phyloP scores from a whole-genome alignment of 2,797 vertebrate genomes.

The Parauchenoglanis ngamensis region DNA sequence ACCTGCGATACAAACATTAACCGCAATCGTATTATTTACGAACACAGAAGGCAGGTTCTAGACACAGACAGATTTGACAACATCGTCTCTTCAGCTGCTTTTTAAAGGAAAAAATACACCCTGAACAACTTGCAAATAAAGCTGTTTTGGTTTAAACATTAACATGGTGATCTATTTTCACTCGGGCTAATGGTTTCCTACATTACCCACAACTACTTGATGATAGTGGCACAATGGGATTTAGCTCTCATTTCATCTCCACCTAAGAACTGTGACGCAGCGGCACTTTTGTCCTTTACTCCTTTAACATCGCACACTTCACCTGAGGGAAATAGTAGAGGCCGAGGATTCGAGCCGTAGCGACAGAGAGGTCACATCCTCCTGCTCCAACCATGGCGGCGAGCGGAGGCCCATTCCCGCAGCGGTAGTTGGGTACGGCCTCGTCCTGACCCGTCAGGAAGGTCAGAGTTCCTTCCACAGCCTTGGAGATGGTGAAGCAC shows the following conservation, averaged over 20 bases:
- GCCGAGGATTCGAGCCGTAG: constrained; percentile 83
- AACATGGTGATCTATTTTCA: neutral
- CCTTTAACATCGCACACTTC: neutral
- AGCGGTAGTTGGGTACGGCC: constrained; percentile 84
- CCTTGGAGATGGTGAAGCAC: constrained; percentile 86
- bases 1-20: constrained; percentile 67
- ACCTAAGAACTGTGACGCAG: neutral
- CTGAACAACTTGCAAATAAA: neutral
- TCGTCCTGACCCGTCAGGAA: constrained; percentile 85
- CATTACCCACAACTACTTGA: neutral
- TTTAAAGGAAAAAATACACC: no score
- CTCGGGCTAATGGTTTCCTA: neutral
- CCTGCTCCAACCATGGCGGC: constrained; percentile 82
- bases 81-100: neutral
- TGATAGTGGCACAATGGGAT: neutral
- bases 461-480: constrained; percentile 81
- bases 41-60: neutral
- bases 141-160: no score
- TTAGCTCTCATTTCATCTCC: neutral
- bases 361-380: constrained; percentile 81
- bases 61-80: no score
- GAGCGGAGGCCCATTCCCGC: constrained; percentile 75
- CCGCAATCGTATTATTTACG: neutral
- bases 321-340: constrained; percentile 87
- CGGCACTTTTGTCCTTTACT: neutral